A percentile compares a stretch with the other conserved stretches of the same genome.
Evolutionary conservation across 2,797 vertebrate genomes (phyloP).

Genomic region (Otolemur crassicaudatus): DNA sequence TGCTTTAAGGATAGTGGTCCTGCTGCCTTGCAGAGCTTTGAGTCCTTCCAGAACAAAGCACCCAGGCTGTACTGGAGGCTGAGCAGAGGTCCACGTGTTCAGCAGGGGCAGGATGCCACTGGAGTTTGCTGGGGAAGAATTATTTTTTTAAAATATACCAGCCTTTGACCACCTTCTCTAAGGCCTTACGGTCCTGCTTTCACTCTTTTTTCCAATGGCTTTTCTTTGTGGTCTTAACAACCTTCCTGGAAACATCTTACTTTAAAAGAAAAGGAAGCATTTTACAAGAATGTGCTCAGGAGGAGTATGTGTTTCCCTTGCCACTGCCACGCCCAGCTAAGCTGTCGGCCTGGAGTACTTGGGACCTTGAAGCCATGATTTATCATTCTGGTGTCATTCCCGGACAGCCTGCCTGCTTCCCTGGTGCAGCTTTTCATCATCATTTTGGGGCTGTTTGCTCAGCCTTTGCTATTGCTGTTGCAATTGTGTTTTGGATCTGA

Average conservation of each 20-base stretch:
- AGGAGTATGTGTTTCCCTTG: not conserved
- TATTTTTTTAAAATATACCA: not conserved
- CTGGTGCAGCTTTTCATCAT: slow-evolving; percentile 51
- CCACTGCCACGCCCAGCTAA: not conserved
- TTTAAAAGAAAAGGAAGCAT: not conserved
- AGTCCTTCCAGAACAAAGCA: not conserved
- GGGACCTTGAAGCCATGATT: not conserved
- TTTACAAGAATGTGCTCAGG: not conserved
- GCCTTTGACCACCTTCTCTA: not conserved
- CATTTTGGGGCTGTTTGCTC: slow-evolving; percentile 62
- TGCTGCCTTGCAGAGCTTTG: not conserved
- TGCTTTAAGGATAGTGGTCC: not conserved
- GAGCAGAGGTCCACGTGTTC: not conserved
- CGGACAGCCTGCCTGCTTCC: slow-evolving; percentile 35
- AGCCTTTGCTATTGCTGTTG: slow-evolving; percentile 58
- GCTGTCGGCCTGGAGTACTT: not conserved
- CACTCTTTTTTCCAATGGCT: not conserved
- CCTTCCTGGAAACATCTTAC: not conserved
- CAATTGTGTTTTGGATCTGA: slow-evolving; percentile 70
- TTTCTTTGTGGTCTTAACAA: not conserved
- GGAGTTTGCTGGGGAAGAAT: not conserved
- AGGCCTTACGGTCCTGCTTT: not conserved
- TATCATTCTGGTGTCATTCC: slow-evolving; percentile 61
- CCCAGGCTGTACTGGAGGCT: not conserved
- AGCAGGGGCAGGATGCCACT: not conserved